Percentiles rank a stretch among this genome's conserved stretches.
phyloP scores from a whole-genome alignment of 1,140 invertebrate species.

The Magallana angulata region DNA sequence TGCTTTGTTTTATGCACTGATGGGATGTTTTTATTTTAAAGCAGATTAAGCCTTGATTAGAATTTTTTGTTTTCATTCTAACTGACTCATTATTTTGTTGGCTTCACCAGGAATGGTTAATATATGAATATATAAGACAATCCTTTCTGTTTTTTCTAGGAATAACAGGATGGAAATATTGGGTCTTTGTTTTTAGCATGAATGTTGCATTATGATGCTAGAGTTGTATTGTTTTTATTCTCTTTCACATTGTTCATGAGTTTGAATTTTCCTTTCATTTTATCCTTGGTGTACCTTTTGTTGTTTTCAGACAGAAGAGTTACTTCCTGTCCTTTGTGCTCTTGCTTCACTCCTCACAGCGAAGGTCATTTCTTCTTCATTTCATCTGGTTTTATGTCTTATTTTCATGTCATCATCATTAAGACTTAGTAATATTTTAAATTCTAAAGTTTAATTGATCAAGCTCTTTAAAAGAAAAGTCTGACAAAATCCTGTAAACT shows the following conservation, averaged over 20 bases:
- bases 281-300: conserved; percentile 23
- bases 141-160: too few relatives aligned
- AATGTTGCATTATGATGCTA: neutral
- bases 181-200: conserved; percentile 4
- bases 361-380: conserved; percentile 12
- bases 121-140: too few relatives aligned
- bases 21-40: neutral
- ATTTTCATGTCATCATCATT: conserved; percentile 3
- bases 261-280: neutral
- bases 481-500: too few relatives aligned
- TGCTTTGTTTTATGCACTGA: neutral
- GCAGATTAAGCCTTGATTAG: neutral
- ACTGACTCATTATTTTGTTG: neutral
- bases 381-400: neutral
- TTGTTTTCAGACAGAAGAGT: conserved; percentile 44
- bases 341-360: neutral
- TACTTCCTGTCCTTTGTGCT: conserved; percentile 21
- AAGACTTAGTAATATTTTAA: too few relatives aligned
- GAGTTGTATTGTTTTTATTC: conserved; percentile 21
- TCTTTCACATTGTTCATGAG: neutral
- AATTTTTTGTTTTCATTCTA: neutral
- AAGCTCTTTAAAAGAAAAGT: too few relatives aligned
- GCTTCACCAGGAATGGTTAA: neutral
- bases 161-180: neutral
- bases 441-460: too few relatives aligned